phyloP scores from a whole-genome alignment of 2,888 invertebrate species.

The Antheraea assamensis region DNA sequence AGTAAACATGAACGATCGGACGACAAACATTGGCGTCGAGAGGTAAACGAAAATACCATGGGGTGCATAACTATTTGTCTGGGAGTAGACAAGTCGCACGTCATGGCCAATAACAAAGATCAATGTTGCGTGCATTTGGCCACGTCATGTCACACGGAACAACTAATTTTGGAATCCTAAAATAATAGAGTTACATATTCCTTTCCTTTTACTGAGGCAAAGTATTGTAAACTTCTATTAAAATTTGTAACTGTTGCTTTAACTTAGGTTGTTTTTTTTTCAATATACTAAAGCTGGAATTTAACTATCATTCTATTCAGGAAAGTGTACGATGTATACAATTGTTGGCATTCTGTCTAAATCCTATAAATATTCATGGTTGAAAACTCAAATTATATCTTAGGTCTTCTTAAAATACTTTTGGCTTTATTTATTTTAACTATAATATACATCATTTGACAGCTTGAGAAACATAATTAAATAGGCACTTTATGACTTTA shows the following conservation, averaged over 20 bases:
- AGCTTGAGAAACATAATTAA: no score
- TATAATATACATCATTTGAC: no score
- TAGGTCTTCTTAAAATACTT: background rate
- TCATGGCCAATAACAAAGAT: conserved; percentile 75
- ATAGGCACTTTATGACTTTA: no score
- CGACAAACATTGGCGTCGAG: conserved; percentile 38
- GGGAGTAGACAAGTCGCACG: conserved; percentile 53
- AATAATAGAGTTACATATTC: conserved; percentile 19
- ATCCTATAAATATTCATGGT: conserved; percentile 27
- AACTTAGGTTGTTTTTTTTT: background rate
- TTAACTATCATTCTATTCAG: background rate
- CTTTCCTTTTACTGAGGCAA: background rate
- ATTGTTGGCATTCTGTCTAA: background rate
- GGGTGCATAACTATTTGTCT: conserved; percentile 56
- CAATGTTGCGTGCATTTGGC: conserved; percentile 77
- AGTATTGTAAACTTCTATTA: conserved; percentile 16
- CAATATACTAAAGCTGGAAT: background rate
- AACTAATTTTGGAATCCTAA: conserved; percentile 60
- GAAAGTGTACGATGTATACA: background rate
- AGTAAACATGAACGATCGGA: conserved; percentile 66
- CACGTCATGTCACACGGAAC: conserved; percentile 55
- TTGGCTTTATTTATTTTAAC: no score
- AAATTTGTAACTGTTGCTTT: background rate
- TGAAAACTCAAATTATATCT: background rate
- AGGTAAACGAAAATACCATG: conserved; percentile 68